Evolutionary conservation across 2,888 invertebrate species (phyloP).

Genomic region (Melieria omissa): DNA sequence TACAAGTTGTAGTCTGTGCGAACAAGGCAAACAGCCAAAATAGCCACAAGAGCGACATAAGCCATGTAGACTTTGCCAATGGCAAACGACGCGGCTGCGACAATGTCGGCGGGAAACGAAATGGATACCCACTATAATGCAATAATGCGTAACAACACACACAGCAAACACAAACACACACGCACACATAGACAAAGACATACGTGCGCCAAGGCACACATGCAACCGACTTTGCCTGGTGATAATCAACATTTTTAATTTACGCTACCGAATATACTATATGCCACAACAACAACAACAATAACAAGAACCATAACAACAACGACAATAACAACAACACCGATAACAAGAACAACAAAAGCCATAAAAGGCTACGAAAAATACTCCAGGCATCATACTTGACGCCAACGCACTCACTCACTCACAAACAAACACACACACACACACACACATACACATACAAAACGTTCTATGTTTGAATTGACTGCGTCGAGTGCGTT

Average conservation of each 20-base stretch:
- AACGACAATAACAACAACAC: no score
- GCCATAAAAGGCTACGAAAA: not conserved
- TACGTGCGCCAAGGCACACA: not conserved
- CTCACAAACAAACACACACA: not conserved
- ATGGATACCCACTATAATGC: no score
- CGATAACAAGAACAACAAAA: no score
- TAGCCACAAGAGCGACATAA: no score
- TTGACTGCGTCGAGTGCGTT: slow-evolving; percentile 6
- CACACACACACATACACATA: not conserved
- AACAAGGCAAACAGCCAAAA: no score
- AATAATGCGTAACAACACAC: no score
- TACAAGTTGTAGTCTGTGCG: no score
- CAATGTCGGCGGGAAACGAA: no score
- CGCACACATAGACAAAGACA: not conserved
- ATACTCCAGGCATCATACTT: not conserved
- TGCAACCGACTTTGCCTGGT: not conserved
- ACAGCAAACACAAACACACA: not conserved
- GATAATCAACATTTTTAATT: slow-evolving; percentile 18
- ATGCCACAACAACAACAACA: no score
- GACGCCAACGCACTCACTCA: not conserved
- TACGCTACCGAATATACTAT: not conserved
- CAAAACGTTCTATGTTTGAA: not conserved
- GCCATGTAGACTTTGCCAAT: no score
- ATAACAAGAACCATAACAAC: no score
- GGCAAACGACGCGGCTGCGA: no score